Percentiles rank a stretch among this genome's conserved stretches.
Conservation (phyloP, 2,113 vertebrate species). For the Xyliphius kryptos region DNA sequence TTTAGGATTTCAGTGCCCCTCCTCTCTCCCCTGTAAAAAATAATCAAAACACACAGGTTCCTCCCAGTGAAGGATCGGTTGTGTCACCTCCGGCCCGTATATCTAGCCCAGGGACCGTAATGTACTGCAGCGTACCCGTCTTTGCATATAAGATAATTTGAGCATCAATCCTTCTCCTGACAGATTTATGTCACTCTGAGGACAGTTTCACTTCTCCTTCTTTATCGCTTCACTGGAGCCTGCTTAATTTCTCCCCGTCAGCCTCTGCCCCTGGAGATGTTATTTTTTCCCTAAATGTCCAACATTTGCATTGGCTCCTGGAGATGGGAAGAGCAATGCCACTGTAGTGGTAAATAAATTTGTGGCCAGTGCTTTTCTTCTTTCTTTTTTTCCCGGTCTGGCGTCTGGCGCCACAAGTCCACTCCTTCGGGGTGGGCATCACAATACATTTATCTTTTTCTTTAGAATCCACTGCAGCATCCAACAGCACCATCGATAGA, state of each 20-base stretch:
- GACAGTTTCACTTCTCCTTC: conserved; percentile 98
- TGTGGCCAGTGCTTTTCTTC: conserved; percentile 59
- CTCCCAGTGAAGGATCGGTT: conserved; percentile 83
- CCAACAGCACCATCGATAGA: conserved; percentile 36
- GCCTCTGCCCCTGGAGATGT: conserved; percentile 92
- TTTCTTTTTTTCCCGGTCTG: conserved; percentile 50
- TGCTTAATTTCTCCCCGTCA: conserved; percentile 98
- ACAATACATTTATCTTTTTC: conserved; percentile 46
- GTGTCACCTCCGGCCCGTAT: conserved; percentile 87
- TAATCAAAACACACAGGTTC: conserved; percentile 89
- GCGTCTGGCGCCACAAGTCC: conserved; percentile 65
- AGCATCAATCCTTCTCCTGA: conserved; percentile 93
- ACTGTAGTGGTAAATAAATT: conserved; percentile 78
- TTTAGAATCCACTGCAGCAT: conserved; percentile 42
- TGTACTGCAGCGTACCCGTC: conserved; percentile 94
- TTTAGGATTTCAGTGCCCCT: conserved; percentile 69
- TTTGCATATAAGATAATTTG: conserved; percentile 99
- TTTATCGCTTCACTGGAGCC: conserved; percentile 99
- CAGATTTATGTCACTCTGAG: conserved; percentile 99
- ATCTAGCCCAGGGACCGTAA: conserved; percentile 85
- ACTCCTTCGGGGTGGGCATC: conserved; percentile 32
- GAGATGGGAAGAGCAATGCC: conserved; percentile 65
- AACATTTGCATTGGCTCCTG: conserved; percentile 85
- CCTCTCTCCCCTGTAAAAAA: conserved; percentile 83
- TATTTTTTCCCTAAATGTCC: conserved; percentile 94